These are phyloP conservation scores for Aspiorhynchus laticeps DNA, from an alignment of 2,113 vertebrate species.

Conservation along the genomic window DNA sequence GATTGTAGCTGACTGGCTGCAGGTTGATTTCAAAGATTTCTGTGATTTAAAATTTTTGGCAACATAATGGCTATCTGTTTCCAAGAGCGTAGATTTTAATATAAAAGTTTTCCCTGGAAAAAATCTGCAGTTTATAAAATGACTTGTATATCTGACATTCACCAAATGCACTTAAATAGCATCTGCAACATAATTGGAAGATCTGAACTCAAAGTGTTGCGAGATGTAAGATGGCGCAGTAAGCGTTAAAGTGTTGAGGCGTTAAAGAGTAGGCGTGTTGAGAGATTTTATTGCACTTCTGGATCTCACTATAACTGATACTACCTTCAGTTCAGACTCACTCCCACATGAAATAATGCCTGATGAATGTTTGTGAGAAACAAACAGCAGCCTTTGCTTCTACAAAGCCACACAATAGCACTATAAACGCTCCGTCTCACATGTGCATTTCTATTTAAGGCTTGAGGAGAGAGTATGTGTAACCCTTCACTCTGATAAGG, in stretches of 20 bases:
- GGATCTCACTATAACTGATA: conserved; percentile 65
- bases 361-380: conserved; percentile 54
- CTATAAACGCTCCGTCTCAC: conserved; percentile 12
- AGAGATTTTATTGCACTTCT: conserved; percentile 65
- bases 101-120: not conserved
- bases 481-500: conserved; percentile 48
- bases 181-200: conserved; percentile 41
- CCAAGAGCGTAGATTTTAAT: not conserved
- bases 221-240: conserved; percentile 66
- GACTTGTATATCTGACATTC: not conserved
- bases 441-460: conserved; percentile 15
- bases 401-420: not conserved
- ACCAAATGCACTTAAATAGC: not conserved
- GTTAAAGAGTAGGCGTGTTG: conserved; percentile 68
- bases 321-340: conserved; percentile 64
- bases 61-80: not conserved
- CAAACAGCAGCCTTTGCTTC: not conserved
- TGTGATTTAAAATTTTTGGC: not conserved
- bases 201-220: conserved; percentile 59
- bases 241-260: conserved; percentile 42
- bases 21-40: conserved; percentile 8
- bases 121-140: not conserved
- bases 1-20: not conserved
- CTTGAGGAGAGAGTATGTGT: conserved; percentile 52
- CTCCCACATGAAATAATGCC: conserved; percentile 67